A percentile compares a stretch with the other conserved stretches of the same genome.
phyloP scores from a whole-genome alignment of 2,888 invertebrate species.

The Trilocha varians region DNA sequence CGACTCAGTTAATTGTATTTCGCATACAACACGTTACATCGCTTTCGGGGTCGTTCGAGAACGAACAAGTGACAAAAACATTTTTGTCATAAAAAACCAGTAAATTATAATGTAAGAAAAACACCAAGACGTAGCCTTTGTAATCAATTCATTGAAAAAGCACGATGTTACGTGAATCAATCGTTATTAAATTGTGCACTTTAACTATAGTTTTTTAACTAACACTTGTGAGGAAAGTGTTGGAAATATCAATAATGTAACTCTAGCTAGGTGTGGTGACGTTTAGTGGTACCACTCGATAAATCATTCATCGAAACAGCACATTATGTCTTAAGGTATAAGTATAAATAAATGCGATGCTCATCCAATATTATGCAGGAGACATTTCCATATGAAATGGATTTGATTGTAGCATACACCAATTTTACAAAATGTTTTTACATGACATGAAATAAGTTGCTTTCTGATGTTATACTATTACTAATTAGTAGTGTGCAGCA shows the following conservation, averaged over 20 bases:
- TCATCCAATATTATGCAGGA: not conserved
- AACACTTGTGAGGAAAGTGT: not conserved
- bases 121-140: constrained; percentile 63
- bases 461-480: too few species aligned
- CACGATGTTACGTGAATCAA: constrained; percentile 9
- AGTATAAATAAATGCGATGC: not conserved
- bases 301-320: not conserved
- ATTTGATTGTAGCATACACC: not conserved
- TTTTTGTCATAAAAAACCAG: constrained; percentile 7
- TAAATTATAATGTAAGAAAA: constrained; percentile 52
- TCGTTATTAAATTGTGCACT: not conserved
- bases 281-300: not conserved
- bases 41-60: constrained; percentile 52
- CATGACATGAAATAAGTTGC: too few species aligned
- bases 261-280: not conserved
- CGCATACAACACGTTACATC: too few species aligned
- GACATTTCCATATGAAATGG: not conserved
- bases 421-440: too few species aligned
- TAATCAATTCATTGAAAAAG: constrained; percentile 7
- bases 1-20: too few species aligned
- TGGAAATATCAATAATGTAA: not conserved
- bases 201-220: not conserved
- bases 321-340: not conserved
- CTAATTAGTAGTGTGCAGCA: too few species aligned
- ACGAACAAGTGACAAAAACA: constrained; percentile 20